Conservation (phyloP, 2,888 invertebrate genomes). For the Lasioglossum leucozonium region DNA sequence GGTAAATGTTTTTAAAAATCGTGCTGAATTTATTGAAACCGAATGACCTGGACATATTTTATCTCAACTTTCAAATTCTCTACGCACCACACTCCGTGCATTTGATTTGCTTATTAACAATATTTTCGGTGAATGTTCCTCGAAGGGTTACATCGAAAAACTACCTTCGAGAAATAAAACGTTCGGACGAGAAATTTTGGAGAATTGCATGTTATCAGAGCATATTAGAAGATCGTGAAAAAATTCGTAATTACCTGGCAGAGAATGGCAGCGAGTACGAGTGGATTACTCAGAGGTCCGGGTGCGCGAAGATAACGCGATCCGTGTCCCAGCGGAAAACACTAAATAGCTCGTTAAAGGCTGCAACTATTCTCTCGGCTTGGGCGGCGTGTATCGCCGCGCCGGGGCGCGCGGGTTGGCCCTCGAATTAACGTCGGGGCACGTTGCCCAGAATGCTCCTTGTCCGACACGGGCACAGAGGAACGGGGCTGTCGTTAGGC, state of each 20-base stretch:
- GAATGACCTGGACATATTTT: neutral
- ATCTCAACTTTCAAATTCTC: no score
- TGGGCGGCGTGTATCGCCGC: constrained; percentile 15
- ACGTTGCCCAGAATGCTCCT: constrained; percentile 43
- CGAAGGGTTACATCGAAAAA: no score
- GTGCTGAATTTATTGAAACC: neutral
- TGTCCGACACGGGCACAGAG: constrained; percentile 29
- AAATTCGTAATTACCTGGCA: neutral
- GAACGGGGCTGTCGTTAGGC: constrained; percentile 54
- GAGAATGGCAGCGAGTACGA: neutral
- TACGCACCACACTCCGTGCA: no score
- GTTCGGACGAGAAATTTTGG: neutral
- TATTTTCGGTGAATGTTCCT: no score
- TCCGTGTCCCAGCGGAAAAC: constrained; percentile 40
- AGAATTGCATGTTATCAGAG: neutral
- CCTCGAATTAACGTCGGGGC: constrained; percentile 45
- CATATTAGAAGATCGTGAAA: neutral
- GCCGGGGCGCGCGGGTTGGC: no score
- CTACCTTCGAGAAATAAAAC: no score
- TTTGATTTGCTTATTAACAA: no score
- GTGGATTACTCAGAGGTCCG: neutral
- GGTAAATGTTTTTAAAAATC: neutral
- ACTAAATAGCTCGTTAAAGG: constrained; percentile 43
- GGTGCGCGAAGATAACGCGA: constrained; percentile 12
- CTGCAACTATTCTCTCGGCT: constrained; percentile 12